Base-by-base conservation (phyloP, 2,113 vertebrate species). In the Salminus brasiliensis region DNA sequence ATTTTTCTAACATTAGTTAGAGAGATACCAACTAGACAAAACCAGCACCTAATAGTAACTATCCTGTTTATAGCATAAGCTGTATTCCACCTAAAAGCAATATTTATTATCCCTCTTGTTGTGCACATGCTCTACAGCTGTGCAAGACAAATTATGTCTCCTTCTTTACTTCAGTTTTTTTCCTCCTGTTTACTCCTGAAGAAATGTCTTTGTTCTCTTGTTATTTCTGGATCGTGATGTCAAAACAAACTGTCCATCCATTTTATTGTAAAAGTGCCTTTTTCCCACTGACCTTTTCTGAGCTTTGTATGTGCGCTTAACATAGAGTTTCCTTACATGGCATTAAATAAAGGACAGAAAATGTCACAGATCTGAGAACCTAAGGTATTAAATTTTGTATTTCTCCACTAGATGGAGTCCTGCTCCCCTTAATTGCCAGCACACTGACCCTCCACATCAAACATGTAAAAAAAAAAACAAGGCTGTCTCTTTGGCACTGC, bases 211-310 rank as follows among this genome's bases (percentile, higher is more conserved):
- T 47, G 4, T 69, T 49, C 62, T 57, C 30, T 36, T 74, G 18
- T 39, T 23, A 9, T 43, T 45, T 84, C 18, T 74, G 23, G 16
- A 30, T 9, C 32, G 70, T 65, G 47, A n/a, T 21, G 30, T 78
- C 69, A 43, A 18, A 67, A 55, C 49, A 74, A 45, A 29, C 16
- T 21, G 30, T 47, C 36, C 30, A 57, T 78, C 36, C n/a, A n/a
- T 88, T 85, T 90, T 92, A 89, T 88, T 88, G 81, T 72, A 66
- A 41, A 59, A 81, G 79, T 85, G 84, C 84, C 84, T 85, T 83
- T 78, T 77, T 39, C 66, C 59, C 47, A 16, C 74, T 74, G 74
- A 45, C 49, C 49, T 76, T 71, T 53, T 21, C 39, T 78, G 34
- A 30, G 41, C 55, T 47, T 55, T 73, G 30, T 76, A 49, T 73